phyloP scores from a whole-genome alignment of 2,888 invertebrate species.

The Rhopalosiphum nymphaeae region DNA sequence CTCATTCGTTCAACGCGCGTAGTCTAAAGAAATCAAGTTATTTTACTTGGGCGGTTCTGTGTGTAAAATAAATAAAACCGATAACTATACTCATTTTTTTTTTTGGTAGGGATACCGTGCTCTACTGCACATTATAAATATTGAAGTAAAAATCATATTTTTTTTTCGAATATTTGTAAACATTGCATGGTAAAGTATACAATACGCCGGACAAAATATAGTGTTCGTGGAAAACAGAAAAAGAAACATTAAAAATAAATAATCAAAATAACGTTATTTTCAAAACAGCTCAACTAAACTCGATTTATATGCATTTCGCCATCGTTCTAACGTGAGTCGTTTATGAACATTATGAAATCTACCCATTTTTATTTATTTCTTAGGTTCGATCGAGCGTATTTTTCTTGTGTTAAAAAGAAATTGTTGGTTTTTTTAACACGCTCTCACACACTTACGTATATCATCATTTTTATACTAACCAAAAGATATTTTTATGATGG shows the following conservation, averaged over 20 bases:
- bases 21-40: conserved; percentile 15
- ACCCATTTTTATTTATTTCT: not conserved
- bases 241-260: not conserved
- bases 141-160: not conserved
- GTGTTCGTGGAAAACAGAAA: not conserved
- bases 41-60: conserved; percentile 29
- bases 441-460: not conserved
- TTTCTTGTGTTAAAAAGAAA: not conserved
- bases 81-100: not conserved
- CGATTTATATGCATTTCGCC: not conserved
- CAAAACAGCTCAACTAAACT: not conserved
- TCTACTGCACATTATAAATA: not conserved
- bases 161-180: not conserved
- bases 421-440: not conserved
- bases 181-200: not conserved
- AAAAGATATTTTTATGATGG: conserved; percentile 11
- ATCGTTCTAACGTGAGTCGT: not conserved
- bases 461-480: not conserved
- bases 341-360: not conserved
- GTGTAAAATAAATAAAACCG: conserved; percentile 22
- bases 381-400: not conserved
- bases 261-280: not conserved
- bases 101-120: not conserved
- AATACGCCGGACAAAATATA: not conserved
- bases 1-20: not conserved